Conservation (phyloP, 2,888 invertebrate species). For the Campopleginae sp. region DNA sequence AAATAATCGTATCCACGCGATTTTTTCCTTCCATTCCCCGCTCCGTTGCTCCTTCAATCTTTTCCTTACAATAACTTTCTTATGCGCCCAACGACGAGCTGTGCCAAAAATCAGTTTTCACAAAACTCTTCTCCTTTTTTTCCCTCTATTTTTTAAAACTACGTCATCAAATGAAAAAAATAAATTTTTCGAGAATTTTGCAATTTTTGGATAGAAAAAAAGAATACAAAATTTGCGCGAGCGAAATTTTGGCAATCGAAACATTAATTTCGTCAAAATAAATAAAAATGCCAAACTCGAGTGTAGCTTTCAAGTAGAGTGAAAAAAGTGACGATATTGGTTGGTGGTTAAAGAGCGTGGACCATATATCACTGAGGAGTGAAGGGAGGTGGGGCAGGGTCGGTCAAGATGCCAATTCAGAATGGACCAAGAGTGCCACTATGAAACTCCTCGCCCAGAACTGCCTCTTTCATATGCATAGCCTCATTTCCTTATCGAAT, state of each 20-base stretch:
- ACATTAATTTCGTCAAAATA: neutral
- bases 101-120: slow-evolving; percentile 38
- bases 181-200: too few species aligned
- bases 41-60: slow-evolving; percentile 41
- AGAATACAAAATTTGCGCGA: neutral
- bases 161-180: neutral
- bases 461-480: slow-evolving; percentile 82
- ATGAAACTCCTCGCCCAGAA: slow-evolving; percentile 74
- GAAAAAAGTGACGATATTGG: slow-evolving; percentile 45
- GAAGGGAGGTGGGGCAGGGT: slow-evolving; percentile 20
- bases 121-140: neutral
- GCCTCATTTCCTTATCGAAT: slow-evolving; percentile 83
- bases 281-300: neutral
- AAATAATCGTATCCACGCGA: slow-evolving; percentile 76
- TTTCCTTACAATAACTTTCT: slow-evolving; percentile 37
- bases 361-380: slow-evolving; percentile 79
- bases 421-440: slow-evolving; percentile 78
- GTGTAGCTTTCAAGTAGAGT: neutral
- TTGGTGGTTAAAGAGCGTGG: slow-evolving; percentile 66
- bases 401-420: slow-evolving; percentile 76
- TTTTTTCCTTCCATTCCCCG: slow-evolving; percentile 29
- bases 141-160: neutral
- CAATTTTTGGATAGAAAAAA: too few species aligned
- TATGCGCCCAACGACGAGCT: slow-evolving; percentile 49
- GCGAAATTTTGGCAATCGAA: neutral